A percentile compares a stretch with the other conserved stretches of the same genome.
Evolutionary conservation across 2,797 vertebrate genomes (phyloP).

Genomic region (Pseudopleuronectes americanus): DNA sequence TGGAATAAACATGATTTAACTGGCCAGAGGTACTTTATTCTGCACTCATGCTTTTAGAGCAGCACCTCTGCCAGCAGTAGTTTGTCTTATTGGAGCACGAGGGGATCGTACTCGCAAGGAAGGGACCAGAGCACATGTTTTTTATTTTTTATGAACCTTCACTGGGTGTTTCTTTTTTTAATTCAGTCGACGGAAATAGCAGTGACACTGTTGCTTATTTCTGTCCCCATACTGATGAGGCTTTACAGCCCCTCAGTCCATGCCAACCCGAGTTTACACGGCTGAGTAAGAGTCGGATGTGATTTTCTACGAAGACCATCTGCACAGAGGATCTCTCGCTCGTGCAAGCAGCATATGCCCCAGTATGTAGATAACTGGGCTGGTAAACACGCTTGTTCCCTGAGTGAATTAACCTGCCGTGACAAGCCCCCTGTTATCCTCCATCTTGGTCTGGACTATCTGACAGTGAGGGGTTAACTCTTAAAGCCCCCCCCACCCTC

Average conservation of each 20-base stretch:
- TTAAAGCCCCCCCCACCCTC: constrained; percentile 2
- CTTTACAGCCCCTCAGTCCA: constrained; percentile 35
- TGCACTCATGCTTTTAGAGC: no score
- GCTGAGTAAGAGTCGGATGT: constrained; percentile 65
- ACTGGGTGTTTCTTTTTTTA: neutral
- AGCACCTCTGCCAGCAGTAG: neutral
- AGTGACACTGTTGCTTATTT: constrained; percentile 21
- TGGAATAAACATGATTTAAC: no score
- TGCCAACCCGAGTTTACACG: constrained; percentile 70
- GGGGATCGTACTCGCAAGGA: neutral
- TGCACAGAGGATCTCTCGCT: constrained; percentile 61
- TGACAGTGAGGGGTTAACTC: constrained; percentile 62
- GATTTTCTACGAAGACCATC: constrained; percentile 69
- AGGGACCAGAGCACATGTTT: neutral
- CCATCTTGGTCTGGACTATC: constrained; percentile 46
- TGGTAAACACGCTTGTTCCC: constrained; percentile 49
- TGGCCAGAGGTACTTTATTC: no score
- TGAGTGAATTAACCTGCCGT: constrained; percentile 58
- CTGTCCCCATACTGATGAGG: constrained; percentile 26
- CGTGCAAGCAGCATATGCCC: constrained; percentile 60
- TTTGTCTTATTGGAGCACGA: neutral
- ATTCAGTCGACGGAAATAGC: constrained; percentile 20
- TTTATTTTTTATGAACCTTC: neutral
- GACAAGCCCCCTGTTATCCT: constrained; percentile 56
- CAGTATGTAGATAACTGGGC: constrained; percentile 45